Base-by-base conservation (phyloP, 2,888 invertebrate genomes). In the Metalampra italica region DNA sequence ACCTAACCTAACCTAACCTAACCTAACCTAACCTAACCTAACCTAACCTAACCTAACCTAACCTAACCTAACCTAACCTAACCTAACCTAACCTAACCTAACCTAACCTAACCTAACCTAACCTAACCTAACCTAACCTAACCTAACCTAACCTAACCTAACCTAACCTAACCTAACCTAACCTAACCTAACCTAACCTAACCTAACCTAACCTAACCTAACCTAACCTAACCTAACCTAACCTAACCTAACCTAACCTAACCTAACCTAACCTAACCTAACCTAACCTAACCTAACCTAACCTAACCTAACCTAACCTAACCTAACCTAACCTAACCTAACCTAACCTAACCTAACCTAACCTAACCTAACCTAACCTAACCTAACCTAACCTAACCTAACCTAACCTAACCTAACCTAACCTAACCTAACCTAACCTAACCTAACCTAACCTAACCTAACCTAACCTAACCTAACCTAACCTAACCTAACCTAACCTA, bases 291-390 rank as follows among this genome's bases (percentile, higher is more conserved):
- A 44, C 48, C 39, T 36, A 44, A 43, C 43, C 44, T 38, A 43
- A 48, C 43, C 43, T 34, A 48, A 44, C 43, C 43, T 44, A 43
- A 44, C 43, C 43, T 43, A 48, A 48, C 48, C 47, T 39, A 49
- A 49, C 50, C 49, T 46, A 49, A 49, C 50, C 49, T 44, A 49
- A 45, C 50, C 52, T 52, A 56, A 56, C 55, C 50, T 52, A 53
- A 47, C 49, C 47, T 50, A 51, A 53, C 47, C 47, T 51, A 49
- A 51, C 51, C 50, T 47, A 48, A 52, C 53, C 50, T 50, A 50
- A 55, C 52, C 55, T 50, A 52, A 54, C 52, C 55, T 55, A 52
- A 52, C 55, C 51, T 48, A 52, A 50, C 52, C 48, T 49, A 50
- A 55, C 55, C 52, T 52, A 55, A 52, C 52, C 50, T 53, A 55